phyloP scores from a whole-genome alignment of 1,140 invertebrate species.

The Brachionus calyciflorus region DNA sequence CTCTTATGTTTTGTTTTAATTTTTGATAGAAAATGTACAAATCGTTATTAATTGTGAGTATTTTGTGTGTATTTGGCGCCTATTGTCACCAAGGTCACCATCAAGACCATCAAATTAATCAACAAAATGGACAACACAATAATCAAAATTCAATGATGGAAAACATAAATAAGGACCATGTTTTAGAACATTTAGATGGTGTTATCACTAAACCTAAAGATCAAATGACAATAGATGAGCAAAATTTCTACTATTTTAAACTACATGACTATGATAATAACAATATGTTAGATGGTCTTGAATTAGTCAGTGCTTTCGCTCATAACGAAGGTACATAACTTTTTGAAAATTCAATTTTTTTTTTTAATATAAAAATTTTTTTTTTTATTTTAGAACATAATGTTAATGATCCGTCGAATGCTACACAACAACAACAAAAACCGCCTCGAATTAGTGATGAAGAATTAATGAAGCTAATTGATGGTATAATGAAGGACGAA shows the following conservation, averaged over 20 bases:
- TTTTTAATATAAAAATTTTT: neutral
- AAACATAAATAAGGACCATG: constrained; percentile 46
- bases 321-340: constrained; percentile 18
- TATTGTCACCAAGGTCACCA: constrained; percentile 31
- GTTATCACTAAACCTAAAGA: constrained; percentile 46
- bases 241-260: constrained; percentile 48
- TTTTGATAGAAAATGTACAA: neutral
- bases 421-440: neutral
- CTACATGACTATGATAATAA: constrained; percentile 46
- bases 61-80: neutral
- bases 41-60: neutral
- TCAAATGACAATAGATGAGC: constrained; percentile 45
- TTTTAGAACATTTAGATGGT: constrained; percentile 45
- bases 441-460: constrained; percentile 7
- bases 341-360: neutral
- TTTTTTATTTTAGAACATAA: neutral
- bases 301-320: constrained; percentile 40
- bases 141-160: constrained; percentile 46
- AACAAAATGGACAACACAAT: neutral
- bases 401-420: neutral
- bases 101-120: constrained; percentile 22
- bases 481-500: constrained; percentile 46
- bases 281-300: constrained; percentile 43
- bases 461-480: constrained; percentile 23
- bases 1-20: neutral